phyloP scores from a whole-genome alignment of 2,888 invertebrate genomes.

The Falcaria lacertinaria region DNA sequence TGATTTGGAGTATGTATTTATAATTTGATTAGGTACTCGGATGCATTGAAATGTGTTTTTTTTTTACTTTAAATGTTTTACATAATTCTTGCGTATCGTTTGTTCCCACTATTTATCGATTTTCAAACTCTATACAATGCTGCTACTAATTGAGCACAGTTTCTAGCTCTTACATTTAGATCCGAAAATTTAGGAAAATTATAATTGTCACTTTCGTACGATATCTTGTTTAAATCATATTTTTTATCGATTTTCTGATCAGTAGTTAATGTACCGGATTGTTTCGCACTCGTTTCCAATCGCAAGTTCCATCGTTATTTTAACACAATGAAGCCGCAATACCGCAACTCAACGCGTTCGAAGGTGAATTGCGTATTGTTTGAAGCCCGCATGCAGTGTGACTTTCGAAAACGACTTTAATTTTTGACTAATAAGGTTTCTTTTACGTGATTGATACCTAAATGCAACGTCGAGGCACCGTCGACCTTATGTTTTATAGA shows the following conservation, averaged over 20 bases:
- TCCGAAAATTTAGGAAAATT: too few relatives aligned
- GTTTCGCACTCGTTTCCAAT: conserved; percentile 63
- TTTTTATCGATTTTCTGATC: conserved; percentile 38
- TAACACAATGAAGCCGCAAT: conserved; percentile 78
- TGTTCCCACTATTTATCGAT: too few relatives aligned
- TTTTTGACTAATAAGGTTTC: conserved; percentile 66
- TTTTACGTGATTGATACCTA: conserved; percentile 49
- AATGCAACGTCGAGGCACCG: conserved; percentile 20
- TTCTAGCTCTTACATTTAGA: not conserved
- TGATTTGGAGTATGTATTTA: too few relatives aligned
- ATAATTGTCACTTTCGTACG: too few relatives aligned
- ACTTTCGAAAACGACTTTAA: conserved; percentile 73
- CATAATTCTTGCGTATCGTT: too few relatives aligned
- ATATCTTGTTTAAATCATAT: too few relatives aligned
- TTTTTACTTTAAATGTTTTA: too few relatives aligned
- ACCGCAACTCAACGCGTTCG: conserved; percentile 77
- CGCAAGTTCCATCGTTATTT: conserved; percentile 68
- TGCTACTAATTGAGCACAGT: too few relatives aligned
- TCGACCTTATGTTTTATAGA: conserved; percentile 24
- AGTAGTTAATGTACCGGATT: conserved; percentile 54
- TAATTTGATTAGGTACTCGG: too few relatives aligned
- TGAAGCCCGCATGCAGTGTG: conserved; percentile 67
- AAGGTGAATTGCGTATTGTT: conserved; percentile 80
- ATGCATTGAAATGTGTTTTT: too few relatives aligned
- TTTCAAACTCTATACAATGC: too few relatives aligned